Evolutionary conservation across 2,888 invertebrate species (phyloP), one percentile per base, ranked within the genome.

Genomic region (Ceriagrion tenellum): DNA sequence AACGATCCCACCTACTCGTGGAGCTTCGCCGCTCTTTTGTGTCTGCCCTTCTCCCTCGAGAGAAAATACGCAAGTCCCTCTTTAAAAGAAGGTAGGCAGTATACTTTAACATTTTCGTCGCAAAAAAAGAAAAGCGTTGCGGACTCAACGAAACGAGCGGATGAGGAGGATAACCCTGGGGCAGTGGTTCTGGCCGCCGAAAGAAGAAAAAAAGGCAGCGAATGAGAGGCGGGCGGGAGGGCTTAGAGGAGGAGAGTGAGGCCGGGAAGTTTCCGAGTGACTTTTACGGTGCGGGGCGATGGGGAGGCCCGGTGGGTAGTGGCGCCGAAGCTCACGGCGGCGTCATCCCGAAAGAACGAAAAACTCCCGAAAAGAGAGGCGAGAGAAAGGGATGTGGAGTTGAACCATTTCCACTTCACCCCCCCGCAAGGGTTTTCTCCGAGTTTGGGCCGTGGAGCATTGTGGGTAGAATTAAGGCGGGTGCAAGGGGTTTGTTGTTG

Each of bases 381-480:
- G 47, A 47, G 47, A 47, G 47, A 47, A 47, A 4, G 47, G 47
- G 47, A 47, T 8, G 47, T 47, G 47, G 47, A 47, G 47, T 4
- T 8, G 47, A 4, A 47, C 47, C 47, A 2, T 8, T 47, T 47
- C 59, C 59, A 59, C 18, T 1, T 20, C 59, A 0, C 20, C 59
- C 59, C 16, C 18, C 59, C 59, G 59, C 59, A 20, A 59, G 59
- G 59, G 59, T 16, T 59, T 69, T 69, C n/a, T 13, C 20, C 69
- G 12, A 69, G 69, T 69, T 59, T 69, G n/a, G 26, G n/a, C n/a
- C 16, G 69, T 12, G 69, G 69, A 0, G n/a, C 69, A 69, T 69
- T 69, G 69, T 69, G 69, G 69, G 69, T n/a, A 69, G 69, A 69
- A 69, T 69, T 69, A 69, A 69, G 69, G 26, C n/a, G 69, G 69